Evolutionary conservation across 2,113 vertebrate genomes (phyloP).

Genomic region (Nymphicus hollandicus): DNA sequence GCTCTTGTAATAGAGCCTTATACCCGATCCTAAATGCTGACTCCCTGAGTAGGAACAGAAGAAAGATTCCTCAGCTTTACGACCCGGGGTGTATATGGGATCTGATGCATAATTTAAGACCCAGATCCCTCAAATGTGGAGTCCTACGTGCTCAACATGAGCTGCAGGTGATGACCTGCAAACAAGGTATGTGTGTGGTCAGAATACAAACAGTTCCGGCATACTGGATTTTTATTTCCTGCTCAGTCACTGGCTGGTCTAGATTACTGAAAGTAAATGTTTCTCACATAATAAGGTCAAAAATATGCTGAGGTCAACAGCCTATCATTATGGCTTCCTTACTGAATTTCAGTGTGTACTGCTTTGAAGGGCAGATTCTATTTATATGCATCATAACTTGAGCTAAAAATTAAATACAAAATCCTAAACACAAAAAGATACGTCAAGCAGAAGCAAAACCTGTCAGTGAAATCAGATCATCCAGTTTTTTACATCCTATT

Average conservation of each 20-base stretch:
- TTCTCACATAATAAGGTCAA: constrained; percentile 12
- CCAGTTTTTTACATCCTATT: neutral
- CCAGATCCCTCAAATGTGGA: neutral
- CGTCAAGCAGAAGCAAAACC: neutral
- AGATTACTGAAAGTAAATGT: neutral
- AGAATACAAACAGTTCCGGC: neutral
- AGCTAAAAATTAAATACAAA: neutral
- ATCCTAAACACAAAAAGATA: neutral
- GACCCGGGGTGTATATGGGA: neutral
- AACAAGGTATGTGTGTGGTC: neutral
- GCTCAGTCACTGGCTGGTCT: neutral
- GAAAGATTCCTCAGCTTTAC: neutral
- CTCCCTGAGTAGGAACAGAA: neutral
- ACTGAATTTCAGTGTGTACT: neutral
- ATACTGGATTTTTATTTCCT: neutral
- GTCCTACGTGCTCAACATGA: neutral
- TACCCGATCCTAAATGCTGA: neutral
- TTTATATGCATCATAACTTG: neutral
- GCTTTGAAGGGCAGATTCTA: neutral
- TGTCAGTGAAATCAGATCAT: neutral
- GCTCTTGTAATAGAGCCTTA: neutral
- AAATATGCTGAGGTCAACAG: constrained; percentile 25
- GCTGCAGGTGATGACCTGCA: neutral
- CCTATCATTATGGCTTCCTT: neutral
- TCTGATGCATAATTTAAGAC: neutral